Base-by-base conservation (phyloP, 1,140 invertebrate genomes). In the Pinna nobilis region DNA sequence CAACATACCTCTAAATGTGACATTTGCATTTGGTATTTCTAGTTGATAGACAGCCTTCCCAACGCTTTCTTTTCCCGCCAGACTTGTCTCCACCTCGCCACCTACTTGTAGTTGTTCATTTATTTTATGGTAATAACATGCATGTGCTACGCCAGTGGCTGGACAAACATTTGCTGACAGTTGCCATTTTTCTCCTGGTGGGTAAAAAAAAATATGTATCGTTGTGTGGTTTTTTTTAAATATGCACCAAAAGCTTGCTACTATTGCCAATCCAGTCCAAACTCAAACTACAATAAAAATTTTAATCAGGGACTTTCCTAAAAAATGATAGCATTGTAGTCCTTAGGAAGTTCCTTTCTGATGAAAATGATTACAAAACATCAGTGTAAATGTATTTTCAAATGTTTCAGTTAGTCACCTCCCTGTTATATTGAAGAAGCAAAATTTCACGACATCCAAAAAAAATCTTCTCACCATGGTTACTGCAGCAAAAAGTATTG, bases 1-100 rank as follows among this genome's bases (percentile, higher is more conserved):
- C n/a, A n/a, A 59, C 35, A 32, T 88, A 97, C 96, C 97, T 94
- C 93, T 95, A 87, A 99, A 98, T 9, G 94, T 92, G 76, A 98
- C 91, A 89, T 98, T 97, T 53, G 96, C 96, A 89, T 97, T 98
- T 23, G 97, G 97, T 87, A 99, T 91, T 90, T 99, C 98, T 64
- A 98, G 92, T 90, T 99, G 97, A 90, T 99, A 99, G 23, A 94
- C 97, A 77, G 99, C 92, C 1, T 96, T 95, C 37, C 95, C 96
- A n/a, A 94, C 93, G 5, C 95, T 94, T 88, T 99, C 97, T 87
- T 95, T 94, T 84, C 96, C 93, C 85, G 95, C 91, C 49, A 88
- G 35, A 78, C 82, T 88, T 2, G 85, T 82, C 70, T 93, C 91
- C 37, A 92, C 83, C 77, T 93, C 92, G 13, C 91, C 90, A 30